Conservation (phyloP, 1,140 invertebrate species). For the Metopolophium dirhodum region DNA sequence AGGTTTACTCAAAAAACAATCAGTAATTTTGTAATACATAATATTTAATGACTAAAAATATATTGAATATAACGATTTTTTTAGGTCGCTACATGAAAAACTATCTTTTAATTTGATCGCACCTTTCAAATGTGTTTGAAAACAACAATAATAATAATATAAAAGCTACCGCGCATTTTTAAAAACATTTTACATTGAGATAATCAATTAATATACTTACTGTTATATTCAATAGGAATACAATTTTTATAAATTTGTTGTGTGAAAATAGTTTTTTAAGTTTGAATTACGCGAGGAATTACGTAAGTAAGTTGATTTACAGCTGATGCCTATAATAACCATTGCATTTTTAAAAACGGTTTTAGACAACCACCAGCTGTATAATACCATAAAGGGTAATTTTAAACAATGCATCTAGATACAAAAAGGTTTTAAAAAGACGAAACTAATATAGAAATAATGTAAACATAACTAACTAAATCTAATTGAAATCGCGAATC, state of each 20-base stretch:
- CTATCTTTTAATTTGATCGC: neutral
- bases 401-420: neutral
- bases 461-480: neutral
- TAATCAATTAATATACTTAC: no score
- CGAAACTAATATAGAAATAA: neutral
- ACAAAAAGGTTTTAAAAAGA: neutral
- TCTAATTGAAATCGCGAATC: neutral
- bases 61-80: neutral
- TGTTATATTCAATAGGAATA: neutral
- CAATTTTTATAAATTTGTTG: neutral
- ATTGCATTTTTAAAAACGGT: neutral
- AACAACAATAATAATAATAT: neutral
- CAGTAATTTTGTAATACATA: neutral
- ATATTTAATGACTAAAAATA: neutral
- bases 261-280: neutral
- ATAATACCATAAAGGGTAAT: neutral
- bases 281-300: neutral
- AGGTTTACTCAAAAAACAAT: neutral
- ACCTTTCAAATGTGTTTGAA: neutral
- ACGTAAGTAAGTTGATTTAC: no score
- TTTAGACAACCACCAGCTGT: neutral
- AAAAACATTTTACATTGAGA: neutral
- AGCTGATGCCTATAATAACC: neutral
- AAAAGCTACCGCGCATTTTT: neutral
- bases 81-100: neutral